phyloP scores from a whole-genome alignment of 2,113 vertebrate genomes.

The Indicator indicator region DNA sequence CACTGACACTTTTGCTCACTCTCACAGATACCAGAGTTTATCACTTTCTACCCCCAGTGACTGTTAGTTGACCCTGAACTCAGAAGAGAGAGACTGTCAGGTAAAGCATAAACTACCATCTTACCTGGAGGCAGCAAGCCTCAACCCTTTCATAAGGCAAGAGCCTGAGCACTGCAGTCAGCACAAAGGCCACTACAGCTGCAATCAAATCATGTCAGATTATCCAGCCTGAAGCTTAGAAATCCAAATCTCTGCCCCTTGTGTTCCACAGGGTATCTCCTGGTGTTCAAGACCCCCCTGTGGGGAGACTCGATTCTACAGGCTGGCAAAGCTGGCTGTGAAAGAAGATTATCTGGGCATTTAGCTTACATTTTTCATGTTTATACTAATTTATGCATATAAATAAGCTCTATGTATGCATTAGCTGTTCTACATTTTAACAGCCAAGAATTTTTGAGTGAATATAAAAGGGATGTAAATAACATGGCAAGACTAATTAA shows the following conservation, averaged over 20 bases:
- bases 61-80: not conserved
- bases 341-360: not conserved
- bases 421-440: constrained; percentile 1
- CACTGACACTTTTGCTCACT: not conserved
- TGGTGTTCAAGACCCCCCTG: not conserved
- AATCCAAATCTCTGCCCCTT: not conserved
- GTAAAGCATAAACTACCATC: not conserved
- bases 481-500: constrained; percentile 42
- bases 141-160: not conserved
- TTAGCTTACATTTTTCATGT: not conserved
- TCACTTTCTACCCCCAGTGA: not conserved
- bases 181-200: not conserved
- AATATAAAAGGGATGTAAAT: constrained; percentile 57
- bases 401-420: constrained; percentile 18
- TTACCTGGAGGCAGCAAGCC: not conserved
- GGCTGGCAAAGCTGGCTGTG: not conserved
- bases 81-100: not conserved
- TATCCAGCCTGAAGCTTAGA: not conserved
- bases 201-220: not conserved
- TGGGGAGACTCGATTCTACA: not conserved
- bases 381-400: constrained; percentile 15
- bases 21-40: not conserved
- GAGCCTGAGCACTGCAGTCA: not conserved
- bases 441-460: not conserved
- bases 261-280: not conserved